phyloP scores from a whole-genome alignment of 2,797 vertebrate species.

The Hemitrygon akajei region DNA sequence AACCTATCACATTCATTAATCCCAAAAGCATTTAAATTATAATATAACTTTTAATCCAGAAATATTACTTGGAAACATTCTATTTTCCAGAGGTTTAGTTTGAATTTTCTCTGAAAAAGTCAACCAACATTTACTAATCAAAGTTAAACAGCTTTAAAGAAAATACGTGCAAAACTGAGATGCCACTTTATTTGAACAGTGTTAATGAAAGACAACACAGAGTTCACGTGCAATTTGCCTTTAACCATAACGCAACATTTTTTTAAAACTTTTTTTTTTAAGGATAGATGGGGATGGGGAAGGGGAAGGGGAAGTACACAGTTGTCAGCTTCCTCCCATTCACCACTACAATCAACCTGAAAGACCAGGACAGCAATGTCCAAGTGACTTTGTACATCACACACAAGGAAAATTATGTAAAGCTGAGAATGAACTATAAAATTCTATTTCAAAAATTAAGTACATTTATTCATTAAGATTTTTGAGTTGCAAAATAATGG shows the following conservation, averaged over 20 bases:
- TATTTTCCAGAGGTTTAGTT: not conserved
- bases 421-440: not conserved
- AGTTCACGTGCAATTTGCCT: not conserved
- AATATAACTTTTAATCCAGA: not conserved
- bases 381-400: not conserved
- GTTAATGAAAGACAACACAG: not conserved
- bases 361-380: not conserved
- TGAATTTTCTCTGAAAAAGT: not conserved
- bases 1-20: not conserved
- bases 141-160: not conserved
- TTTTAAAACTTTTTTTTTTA: not conserved
- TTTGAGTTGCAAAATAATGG: not conserved
- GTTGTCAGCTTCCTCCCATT: not conserved
- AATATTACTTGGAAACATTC: not conserved
- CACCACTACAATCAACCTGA: not conserved
- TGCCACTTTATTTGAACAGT: not conserved
- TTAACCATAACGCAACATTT: not conserved
- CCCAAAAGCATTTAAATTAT: not conserved
- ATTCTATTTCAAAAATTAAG: not conserved
- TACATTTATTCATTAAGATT: not conserved
- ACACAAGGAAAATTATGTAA: not conserved
- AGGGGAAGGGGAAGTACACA: too few species aligned
- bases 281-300: not conserved
- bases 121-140: not conserved
- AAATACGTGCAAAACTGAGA: not conserved